Base-by-base conservation (phyloP, 2,888 invertebrate genomes). In the Troglohyphantes excavatus region DNA sequence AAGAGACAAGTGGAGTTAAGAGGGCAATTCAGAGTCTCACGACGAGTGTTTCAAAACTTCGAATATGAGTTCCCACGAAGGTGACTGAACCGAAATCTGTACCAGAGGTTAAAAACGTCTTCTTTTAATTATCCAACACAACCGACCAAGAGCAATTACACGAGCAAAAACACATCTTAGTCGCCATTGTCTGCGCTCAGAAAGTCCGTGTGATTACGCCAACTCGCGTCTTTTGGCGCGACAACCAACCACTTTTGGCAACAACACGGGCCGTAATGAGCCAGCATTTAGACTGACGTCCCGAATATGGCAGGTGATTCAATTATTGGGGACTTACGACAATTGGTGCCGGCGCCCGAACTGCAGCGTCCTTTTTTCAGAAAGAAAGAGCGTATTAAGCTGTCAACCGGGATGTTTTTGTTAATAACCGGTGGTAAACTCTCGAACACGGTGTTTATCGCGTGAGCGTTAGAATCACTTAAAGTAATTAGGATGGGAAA, bases 371-470 rank as follows among this genome's bases (percentile, higher is more conserved):
- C 26, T 29, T 76, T 76, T n/a, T 29, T 59, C 6, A 39, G 39
- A 13, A 11, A 33, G 29, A 61, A 33, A 17, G 65, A 78, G 63
- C 53, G 63, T 61, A 87, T 87, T 79, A 79, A 87, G 87, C 59
- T 87, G 87, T 87, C 87, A 87, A 17, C 53, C 3, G 19, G 65
- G 87, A 87, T 87, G 87, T 87, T 87, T 87, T 79, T 73, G 72
- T 81, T 87, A 87, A 87, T 87, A 87, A 87, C 79, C 27, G 73
- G 72, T 46, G 79, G 26, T 61, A 72, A 76, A 61, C 29, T 84
- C n/a, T 23, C 26, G 13, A 43, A 63, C 70, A 33, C 61, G 87
- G 65, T 79, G 79, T 81, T 73, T 81, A 83, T 83, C 73, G 17
- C 70, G 13, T 9, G 65, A 27, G 39, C 23, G 73, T 85, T 29